Evolutionary conservation across 2,888 invertebrate genomes (phyloP), one percentile per base, ranked within the genome.

Genomic region (Amphipoea lucens): DNA sequence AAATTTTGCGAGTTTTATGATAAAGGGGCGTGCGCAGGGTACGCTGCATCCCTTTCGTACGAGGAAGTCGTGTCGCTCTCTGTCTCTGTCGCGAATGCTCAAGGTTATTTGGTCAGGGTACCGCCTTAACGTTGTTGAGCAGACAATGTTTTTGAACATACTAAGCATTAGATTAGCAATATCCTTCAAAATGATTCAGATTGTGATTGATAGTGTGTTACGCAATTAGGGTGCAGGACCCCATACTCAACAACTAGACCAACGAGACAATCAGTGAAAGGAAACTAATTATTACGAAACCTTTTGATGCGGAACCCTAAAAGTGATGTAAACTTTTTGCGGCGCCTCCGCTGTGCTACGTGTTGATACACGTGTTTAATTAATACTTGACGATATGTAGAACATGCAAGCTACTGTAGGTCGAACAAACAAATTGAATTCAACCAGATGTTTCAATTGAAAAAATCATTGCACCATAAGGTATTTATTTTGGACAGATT

Each of bases 341-440:
- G 85, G 81, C 81, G 83, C 83, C 77, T 63, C 57, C 51, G 45
- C 54, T 62, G 40, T n/a, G 67, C 69, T 60, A 60, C 73, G 60
- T 86, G 83, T 76, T 65, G 9, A 81, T 73, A 82, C 86, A 87
- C 84, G 85, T 87, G 84, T 81, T 67, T 83, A 83, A 87, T 87
- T 82, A 81, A 74, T 76, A 66, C 20, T 70, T 68, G 17, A 63
- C 79, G 62, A 79, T 83, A 86, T 83, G 72, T 82, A 68, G 66
- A 73, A 73, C 74, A 74, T 65, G 84, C 66, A 65, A 70, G 36
- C 68, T 73, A 75, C 71, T 80, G 60, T 79, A 62, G 29, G 14
- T 14, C 3, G 12, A 23, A 69, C 40, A 54, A 57, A 70, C 2
- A 54, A 81, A 82, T 51, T 74, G 7, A 74, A 69, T 63, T 77